A percentile compares a stretch with the other conserved stretches of the same genome.
Conservation (phyloP, 2,797 vertebrate genomes). For the Scyliorhinus canicula region DNA sequence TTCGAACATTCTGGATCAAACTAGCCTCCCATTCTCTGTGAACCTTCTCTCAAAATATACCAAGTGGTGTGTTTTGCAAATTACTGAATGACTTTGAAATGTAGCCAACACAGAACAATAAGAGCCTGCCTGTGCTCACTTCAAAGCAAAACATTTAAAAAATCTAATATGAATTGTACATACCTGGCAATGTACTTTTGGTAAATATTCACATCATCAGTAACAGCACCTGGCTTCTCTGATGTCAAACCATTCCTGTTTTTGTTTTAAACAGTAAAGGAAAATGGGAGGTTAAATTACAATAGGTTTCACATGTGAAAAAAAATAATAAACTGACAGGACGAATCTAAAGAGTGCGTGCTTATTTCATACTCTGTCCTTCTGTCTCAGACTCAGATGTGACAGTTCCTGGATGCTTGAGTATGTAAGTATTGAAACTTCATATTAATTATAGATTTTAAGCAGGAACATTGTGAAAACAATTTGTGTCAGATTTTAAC, state of each 20-base stretch:
- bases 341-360: not conserved
- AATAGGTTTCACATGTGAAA: constrained; percentile 57
- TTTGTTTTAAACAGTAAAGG: constrained; percentile 50
- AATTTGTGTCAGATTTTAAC: constrained; percentile 8
- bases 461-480: not conserved
- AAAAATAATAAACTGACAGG: constrained; percentile 11
- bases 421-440: constrained; percentile 16
- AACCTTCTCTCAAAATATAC: not conserved
- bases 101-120: not conserved
- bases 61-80: not conserved
- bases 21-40: not conserved
- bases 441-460: constrained; percentile 3
- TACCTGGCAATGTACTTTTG: constrained; percentile 99
- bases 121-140: not conserved
- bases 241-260: constrained; percentile 94
- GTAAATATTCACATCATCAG: constrained; percentile 97
- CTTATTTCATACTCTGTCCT: not conserved
- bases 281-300: constrained; percentile 64
- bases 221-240: constrained; percentile 82
- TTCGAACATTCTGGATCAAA: not conserved
- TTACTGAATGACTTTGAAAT: not conserved
- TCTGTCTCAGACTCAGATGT: not conserved
- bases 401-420: not conserved
- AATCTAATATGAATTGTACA: constrained; percentile 61
- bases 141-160: constrained; percentile 43